These are phyloP conservation scores for Cyclophora albipunctata DNA, from an alignment of 2,888 invertebrate genomes.

Conservation along the genomic window DNA sequence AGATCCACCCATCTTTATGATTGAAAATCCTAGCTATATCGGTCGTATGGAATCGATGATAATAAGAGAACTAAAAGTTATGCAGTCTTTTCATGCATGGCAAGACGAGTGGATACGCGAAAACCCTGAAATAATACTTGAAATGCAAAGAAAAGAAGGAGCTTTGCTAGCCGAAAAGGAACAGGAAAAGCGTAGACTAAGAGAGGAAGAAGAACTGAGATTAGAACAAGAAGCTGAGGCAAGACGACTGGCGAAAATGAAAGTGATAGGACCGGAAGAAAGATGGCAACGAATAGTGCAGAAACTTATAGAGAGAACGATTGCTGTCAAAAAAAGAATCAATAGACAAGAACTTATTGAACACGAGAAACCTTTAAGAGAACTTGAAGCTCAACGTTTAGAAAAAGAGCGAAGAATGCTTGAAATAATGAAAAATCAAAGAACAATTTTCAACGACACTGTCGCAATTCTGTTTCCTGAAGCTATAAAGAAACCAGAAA, in stretches of 20 bases:
- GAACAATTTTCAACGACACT: slow-evolving; percentile 79
- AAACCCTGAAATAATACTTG: slow-evolving; percentile 50
- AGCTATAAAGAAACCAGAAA: slow-evolving; percentile 65
- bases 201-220: slow-evolving; percentile 61
- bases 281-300: slow-evolving; percentile 79
- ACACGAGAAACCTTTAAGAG: slow-evolving; percentile 76
- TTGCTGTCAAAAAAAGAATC: slow-evolving; percentile 78
- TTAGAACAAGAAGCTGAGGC: slow-evolving; percentile 70
- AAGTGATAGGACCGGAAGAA: slow-evolving; percentile 62
- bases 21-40: slow-evolving; percentile 53
- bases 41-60: slow-evolving; percentile 61
- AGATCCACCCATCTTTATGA: slow-evolving; percentile 71
- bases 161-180: slow-evolving; percentile 57
- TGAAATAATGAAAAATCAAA: slow-evolving; percentile 73
- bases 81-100: slow-evolving; percentile 73
- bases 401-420: slow-evolving; percentile 75
- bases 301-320: slow-evolving; percentile 77
- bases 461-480: slow-evolving; percentile 78
- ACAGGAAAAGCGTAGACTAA: slow-evolving; percentile 49
- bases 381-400: slow-evolving; percentile 73
- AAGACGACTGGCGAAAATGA: slow-evolving; percentile 50
- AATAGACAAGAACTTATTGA: slow-evolving; percentile 76
- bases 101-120: slow-evolving; percentile 74
- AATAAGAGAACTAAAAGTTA: slow-evolving; percentile 69
- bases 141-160: slow-evolving; percentile 59